Evolutionary conservation across 2,113 vertebrate species (phyloP).

Genomic region (Pelmatolapia mariae): DNA sequence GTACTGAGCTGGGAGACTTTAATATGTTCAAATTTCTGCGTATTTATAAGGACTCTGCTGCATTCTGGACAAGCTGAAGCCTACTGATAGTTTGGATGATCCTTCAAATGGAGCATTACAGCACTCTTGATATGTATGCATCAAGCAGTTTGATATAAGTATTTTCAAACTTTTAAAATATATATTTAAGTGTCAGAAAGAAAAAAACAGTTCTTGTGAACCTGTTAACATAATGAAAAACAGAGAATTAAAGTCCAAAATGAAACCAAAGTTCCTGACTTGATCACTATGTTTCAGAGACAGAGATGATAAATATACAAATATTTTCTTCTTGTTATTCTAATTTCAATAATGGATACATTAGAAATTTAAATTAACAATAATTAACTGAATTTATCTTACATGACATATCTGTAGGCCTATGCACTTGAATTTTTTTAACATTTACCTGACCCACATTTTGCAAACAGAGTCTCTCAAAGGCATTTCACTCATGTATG

Average conservation of each 20-base stretch:
- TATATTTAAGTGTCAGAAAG: not conserved
- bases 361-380: not conserved
- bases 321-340: not conserved
- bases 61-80: not conserved
- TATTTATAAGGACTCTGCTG: not conserved
- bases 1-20: not conserved
- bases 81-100: not conserved
- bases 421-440: not conserved
- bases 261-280: not conserved
- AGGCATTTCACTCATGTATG: not conserved
- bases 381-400: not conserved
- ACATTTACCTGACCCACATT: not conserved
- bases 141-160: not conserved
- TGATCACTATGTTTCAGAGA: not conserved
- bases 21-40: not conserved
- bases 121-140: not conserved
- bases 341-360: not conserved
- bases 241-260: not conserved
- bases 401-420: fast-evolving
- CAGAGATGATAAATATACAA: not conserved
- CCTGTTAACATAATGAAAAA: not conserved
- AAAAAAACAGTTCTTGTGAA: not conserved
- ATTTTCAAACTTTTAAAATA: not conserved
- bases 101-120: not conserved
- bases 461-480: not conserved